Evolutionary conservation across 1,140 invertebrate species (phyloP), one percentile per base, ranked within the genome.

Genomic region (Magallana angulata): DNA sequence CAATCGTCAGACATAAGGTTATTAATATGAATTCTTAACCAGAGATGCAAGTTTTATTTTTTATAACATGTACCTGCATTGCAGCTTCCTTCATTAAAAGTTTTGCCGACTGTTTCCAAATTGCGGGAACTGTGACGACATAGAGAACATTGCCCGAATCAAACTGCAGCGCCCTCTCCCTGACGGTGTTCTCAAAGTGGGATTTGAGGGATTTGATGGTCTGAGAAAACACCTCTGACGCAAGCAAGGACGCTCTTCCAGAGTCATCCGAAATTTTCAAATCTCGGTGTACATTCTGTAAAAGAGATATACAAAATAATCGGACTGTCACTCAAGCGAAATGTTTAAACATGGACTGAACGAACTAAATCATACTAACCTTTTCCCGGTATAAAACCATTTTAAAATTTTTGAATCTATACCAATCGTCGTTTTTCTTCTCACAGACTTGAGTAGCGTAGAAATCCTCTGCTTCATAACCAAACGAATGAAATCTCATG

Each of bases 391-490:
- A 87, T 16, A 89, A 83, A 57, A 84, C 68, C 88, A 89, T 89
- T 59, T 89, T 89, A 30, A 89, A 89, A 48, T 85, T 80, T 85
- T 56, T 89, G 24, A 87, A 87, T 58, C 60, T 85, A 57, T 68
- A 68, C 85, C 85, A 89, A 57, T 85, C 83, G 18, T 87, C 57
- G 7, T 85, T 24, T 11, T 87, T 83, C 18, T 85, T 68, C 12
- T 58, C 14, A 3, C 87, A 68, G 11, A 76, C 18, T 18, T 60
- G 48, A 0, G 85, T 56, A 14, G 83, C 30, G 30, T 89, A 89
- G 30, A 36, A 62, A 3, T 86, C 59, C 76, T 87, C 85, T n/a
- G 88, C 88, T 11, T 76, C 71, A n/a, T 82, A 87, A 14, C 88
- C 88, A 71, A 89, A 89, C 48, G 85, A 87, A 56, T 85, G 82